These are phyloP conservation scores for Sebastiscus albofasciatus DNA, from an alignment of 2,797 vertebrate species.

Conservation along the genomic window DNA sequence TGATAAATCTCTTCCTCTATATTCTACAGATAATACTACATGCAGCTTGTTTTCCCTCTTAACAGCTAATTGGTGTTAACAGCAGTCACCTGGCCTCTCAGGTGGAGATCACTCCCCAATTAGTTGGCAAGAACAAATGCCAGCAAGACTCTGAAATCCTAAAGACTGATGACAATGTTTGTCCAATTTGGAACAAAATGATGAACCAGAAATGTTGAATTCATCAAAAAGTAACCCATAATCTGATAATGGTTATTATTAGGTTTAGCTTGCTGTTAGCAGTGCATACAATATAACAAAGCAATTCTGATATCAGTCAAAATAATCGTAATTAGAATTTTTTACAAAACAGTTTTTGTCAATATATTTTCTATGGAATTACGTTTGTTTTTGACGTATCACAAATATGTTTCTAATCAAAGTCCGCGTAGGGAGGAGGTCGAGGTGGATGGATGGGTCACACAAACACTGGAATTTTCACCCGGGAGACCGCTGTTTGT, in stretches of 20 bases:
- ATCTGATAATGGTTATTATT: no score
- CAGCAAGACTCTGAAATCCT: constrained; percentile 21
- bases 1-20: not conserved
- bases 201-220: not conserved
- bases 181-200: not conserved
- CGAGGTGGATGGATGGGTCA: no score
- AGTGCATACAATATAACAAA: not conserved
- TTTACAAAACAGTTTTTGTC: no score
- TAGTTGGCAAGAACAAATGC: constrained; percentile 17
- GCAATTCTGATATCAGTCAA: no score
- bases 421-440: no score
- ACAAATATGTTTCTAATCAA: no score
- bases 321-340: no score
- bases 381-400: no score
- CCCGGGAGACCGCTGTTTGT: no score
- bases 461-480: no score
- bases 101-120: constrained; percentile 28
- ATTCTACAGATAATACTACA: not conserved
- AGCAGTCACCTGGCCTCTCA: constrained; percentile 17
- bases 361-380: no score
- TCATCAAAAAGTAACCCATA: not conserved
- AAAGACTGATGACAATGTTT: not conserved
- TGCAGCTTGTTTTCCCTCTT: not conserved
- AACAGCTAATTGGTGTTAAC: constrained; percentile 39
- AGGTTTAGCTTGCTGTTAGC: not conserved